Evolutionary conservation across 2,888 invertebrate genomes (phyloP), one percentile per base, ranked within the genome.

Genomic region (Diaprepes abbreviatus): DNA sequence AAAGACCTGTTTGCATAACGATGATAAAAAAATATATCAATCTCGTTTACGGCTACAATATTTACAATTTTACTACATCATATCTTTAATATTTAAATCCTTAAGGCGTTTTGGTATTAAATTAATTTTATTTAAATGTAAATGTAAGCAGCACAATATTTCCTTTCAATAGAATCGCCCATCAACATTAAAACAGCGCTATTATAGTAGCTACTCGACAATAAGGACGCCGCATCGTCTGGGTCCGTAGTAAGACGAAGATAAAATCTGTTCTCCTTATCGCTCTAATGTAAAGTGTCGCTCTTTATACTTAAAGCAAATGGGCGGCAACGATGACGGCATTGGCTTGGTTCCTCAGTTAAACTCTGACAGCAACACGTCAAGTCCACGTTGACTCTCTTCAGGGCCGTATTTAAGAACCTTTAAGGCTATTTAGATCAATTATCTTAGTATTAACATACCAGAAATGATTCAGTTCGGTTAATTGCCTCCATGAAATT

Each of bases 281-380:
- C 81, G 77, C 80, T 77, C 81, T 78, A 76, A 79, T 76, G 76
- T 76, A 79, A 79, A 82, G 81, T 81, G 82, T 80, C 80, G 81
- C 80, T 82, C 82, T 82, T 82, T 82, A 83, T 83, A 82, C 82
- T 79, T 79, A 80, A 83, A 83, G 83, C 82, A 83, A 82, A 80
- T 78, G 82, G 83, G 83, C 81, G 83, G 76, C 63, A 40, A 72
- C 72, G 73, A 72, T 50, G 58, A 43, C 66, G 58, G 71, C 55
- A 81, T 81, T 82, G 82, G 81, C 72, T 60, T 72, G 57, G 12
- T 60, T 63, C 55, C 63, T 66, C 35, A 38, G 21, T 45, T 24
- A 12, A 12, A 19, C 14, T 7, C 58, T 75, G 81, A 79, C 82
- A 77, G 74, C 66, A n/a, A 40, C 54, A 59, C 68, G 24, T 82